These are phyloP conservation scores for Megalopta genalis DNA, from an alignment of 1,140 invertebrate species.

Conservation along the genomic window DNA sequence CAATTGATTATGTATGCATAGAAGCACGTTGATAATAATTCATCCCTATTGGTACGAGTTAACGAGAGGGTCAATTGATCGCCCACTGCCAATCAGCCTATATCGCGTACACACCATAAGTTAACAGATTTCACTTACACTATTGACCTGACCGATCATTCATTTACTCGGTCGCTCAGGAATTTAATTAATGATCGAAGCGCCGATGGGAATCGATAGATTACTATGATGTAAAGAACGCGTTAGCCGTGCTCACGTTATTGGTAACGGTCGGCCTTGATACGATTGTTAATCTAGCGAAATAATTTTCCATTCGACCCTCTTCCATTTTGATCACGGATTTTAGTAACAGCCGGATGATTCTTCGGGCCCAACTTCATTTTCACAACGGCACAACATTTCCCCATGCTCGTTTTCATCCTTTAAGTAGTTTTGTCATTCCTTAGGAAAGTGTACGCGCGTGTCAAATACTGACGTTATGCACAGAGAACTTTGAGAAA, in stretches of 20 bases:
- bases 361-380: neutral
- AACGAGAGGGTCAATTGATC: slow-evolving; percentile 76
- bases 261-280: slow-evolving; percentile 10
- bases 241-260: slow-evolving; percentile 30
- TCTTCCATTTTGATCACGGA: neutral
- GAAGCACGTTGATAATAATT: slow-evolving; percentile 73
- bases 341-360: neutral
- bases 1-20: slow-evolving; percentile 74
- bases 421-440: neutral
- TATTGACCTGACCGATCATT: slow-evolving; percentile 71
- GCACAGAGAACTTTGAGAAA: neutral
- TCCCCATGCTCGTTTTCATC: neutral
- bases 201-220: slow-evolving; percentile 58
- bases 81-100: slow-evolving; percentile 76
- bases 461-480: neutral
- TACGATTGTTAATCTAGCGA: slow-evolving; percentile 38
- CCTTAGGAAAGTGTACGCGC: neutral
- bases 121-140: slow-evolving; percentile 77
- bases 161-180: slow-evolving; percentile 60
- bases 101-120: slow-evolving; percentile 61
- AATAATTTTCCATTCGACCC: neutral
- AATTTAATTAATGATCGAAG: slow-evolving; percentile 69
- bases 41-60: slow-evolving; percentile 75
- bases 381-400: neutral
- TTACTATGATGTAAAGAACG: slow-evolving; percentile 47